Conservation (phyloP, 2,797 vertebrate genomes). For the Pipistrellus pipistrellus region DNA sequence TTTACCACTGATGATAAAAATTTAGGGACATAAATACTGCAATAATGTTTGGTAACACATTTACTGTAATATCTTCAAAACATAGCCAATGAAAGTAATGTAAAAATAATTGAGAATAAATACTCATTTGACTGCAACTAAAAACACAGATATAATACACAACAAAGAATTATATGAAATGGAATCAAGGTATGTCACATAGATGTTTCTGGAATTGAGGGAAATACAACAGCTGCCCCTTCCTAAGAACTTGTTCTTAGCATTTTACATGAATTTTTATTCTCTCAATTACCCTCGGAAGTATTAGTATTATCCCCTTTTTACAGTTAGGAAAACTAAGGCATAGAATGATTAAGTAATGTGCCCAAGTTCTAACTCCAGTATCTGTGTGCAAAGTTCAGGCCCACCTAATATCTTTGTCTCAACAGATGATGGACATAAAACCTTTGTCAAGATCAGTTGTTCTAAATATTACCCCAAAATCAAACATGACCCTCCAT, state of each 20-base stretch:
- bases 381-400: background rate
- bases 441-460: background rate
- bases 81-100: constrained; percentile 43
- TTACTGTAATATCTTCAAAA: constrained; percentile 52
- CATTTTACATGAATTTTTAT: constrained; percentile 10
- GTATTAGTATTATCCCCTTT: background rate
- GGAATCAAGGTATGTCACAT: background rate
- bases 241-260: constrained; percentile 17
- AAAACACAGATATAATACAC: constrained; percentile 36
- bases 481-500: background rate
- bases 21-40: constrained; percentile 36
- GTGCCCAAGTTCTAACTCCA: background rate
- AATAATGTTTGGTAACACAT: constrained; percentile 39
- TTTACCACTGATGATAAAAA: constrained; percentile 59
- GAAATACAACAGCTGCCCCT: constrained; percentile 48
- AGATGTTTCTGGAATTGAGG: constrained; percentile 18
- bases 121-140: constrained; percentile 40
- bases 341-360: background rate
- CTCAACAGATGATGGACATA: background rate
- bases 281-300: background rate
- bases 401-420: background rate
- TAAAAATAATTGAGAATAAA: constrained; percentile 59
- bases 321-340: constrained; percentile 2
- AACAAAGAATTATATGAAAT: constrained; percentile 3
- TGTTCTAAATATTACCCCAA: background rate